These are phyloP conservation scores for Botrylloides violaceus DNA, from an alignment of 23 tunicate genomes.

Conservation along the genomic window DNA sequence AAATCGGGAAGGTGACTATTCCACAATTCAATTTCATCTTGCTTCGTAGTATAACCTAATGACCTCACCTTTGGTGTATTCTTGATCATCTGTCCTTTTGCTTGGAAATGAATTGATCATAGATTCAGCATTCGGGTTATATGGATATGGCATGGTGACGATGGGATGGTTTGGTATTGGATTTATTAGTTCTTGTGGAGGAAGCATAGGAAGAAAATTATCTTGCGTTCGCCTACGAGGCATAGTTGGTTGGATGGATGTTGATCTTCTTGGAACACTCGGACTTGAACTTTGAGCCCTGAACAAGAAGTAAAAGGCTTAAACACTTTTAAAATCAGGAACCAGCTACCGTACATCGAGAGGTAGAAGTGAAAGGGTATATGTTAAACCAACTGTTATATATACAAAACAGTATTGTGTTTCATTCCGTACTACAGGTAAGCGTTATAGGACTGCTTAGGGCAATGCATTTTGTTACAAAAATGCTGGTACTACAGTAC, in stretches of 20 bases:
- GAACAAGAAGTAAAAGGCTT: background rate
- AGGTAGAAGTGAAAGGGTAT: no score
- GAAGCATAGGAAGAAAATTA: background rate
- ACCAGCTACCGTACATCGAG: no score
- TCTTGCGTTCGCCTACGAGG: conserved; percentile 25
- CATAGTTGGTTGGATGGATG: conserved; percentile 11
- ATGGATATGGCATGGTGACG: background rate
- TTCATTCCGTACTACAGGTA: no score
- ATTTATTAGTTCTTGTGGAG: background rate
- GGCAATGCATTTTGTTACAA: no score
- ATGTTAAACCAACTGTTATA: no score
- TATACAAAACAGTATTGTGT: no score
- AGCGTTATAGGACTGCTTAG: no score
- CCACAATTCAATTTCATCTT: no score
- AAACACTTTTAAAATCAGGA: no score
- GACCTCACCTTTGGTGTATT: conserved; percentile 28
- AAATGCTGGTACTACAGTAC: no score
- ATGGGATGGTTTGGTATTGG: background rate
- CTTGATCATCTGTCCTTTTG: conserved; percentile 14
- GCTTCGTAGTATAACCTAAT: no score
- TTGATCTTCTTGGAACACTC: conserved; percentile 18
- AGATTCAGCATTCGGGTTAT: background rate
- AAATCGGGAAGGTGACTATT: no score
- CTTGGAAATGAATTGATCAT: background rate
- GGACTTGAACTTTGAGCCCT: conserved; percentile 30